Evolutionary conservation across 2,113 vertebrate genomes (phyloP).

Genomic region (Gopherus flavomarginatus): DNA sequence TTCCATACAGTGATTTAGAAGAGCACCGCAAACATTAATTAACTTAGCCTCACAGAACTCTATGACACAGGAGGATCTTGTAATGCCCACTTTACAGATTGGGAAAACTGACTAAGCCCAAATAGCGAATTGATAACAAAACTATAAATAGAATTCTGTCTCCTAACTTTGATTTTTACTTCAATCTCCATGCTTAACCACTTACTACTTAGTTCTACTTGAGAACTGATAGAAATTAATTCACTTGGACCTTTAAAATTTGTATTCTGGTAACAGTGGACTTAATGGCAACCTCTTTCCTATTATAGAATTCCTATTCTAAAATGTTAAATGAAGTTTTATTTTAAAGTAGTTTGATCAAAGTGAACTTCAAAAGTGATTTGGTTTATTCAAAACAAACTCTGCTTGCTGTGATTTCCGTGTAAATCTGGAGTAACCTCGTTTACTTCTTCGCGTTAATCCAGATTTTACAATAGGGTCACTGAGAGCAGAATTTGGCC

Average conservation of each 20-base stretch:
- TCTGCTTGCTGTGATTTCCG: not conserved
- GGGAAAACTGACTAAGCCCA: not conserved
- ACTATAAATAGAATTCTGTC: not conserved
- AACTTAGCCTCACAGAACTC: not conserved
- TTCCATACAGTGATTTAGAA: not conserved
- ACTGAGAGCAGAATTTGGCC: not conserved
- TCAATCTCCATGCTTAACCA: not conserved
- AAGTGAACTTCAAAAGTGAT: not conserved
- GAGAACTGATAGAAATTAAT: not conserved
- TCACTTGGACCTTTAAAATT: not conserved
- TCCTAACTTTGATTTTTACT: not conserved
- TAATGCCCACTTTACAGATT: not conserved
- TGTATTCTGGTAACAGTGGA: not conserved
- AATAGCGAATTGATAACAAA: not conserved
- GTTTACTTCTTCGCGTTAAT: not conserved
- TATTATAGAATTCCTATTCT: not conserved
- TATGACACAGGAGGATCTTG: not conserved
- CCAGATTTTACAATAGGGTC: not conserved
- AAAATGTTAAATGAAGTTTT: not conserved
- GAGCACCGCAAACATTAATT: not conserved
- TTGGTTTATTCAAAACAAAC: not conserved
- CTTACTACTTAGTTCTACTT: not conserved
- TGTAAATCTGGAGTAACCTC: not conserved
- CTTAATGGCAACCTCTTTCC: not conserved
- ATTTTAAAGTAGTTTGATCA: not conserved